Evolutionary conservation across 2,888 invertebrate genomes (phyloP).

Genomic region (Helleia helle): DNA sequence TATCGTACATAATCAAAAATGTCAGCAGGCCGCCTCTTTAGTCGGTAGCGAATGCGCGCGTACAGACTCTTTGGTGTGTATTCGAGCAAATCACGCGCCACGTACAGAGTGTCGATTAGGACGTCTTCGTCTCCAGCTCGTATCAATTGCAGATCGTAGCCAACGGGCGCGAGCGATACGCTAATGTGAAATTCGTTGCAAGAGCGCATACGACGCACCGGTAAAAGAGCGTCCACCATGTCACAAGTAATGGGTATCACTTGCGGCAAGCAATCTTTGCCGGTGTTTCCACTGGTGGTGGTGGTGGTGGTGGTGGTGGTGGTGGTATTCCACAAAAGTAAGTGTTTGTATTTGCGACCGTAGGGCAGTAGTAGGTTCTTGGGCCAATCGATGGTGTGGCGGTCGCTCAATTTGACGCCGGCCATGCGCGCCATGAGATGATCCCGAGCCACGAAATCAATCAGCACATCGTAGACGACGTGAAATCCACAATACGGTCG

Average conservation of each 20-base stretch:
- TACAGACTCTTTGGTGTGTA: slow-evolving; percentile 10
- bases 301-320: neutral
- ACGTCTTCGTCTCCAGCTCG: neutral
- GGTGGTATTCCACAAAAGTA: slow-evolving; percentile 4
- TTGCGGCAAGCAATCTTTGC: neutral
- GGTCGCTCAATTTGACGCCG: slow-evolving; percentile 9
- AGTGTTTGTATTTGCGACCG: slow-evolving; percentile 10
- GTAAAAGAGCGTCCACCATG: slow-evolving; percentile 4
- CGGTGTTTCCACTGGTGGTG: neutral
- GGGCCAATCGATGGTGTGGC: slow-evolving; percentile 8
- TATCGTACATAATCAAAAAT: slow-evolving; percentile 7
- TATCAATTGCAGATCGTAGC: slow-evolving; percentile 6
- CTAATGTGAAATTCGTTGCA: slow-evolving; percentile 9
- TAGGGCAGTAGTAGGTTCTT: slow-evolving; percentile 8
- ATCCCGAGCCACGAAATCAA: slow-evolving; percentile 9
- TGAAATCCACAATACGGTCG: slow-evolving; percentile 9
- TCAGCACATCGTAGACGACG: slow-evolving; percentile 8
- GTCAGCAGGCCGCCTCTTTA: neutral
- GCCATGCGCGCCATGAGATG: slow-evolving; percentile 8
- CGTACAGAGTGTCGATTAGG: slow-evolving; percentile 5
- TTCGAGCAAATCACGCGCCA: slow-evolving; percentile 9
- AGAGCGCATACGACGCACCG: slow-evolving; percentile 8
- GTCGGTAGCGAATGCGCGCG: slow-evolving; percentile 2
- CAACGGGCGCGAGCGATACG: slow-evolving; percentile 9
- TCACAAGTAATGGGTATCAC: slow-evolving; percentile 6